Evolutionary conservation across 2,888 invertebrate genomes (phyloP).

Genomic region (Caradrina kadenii): DNA sequence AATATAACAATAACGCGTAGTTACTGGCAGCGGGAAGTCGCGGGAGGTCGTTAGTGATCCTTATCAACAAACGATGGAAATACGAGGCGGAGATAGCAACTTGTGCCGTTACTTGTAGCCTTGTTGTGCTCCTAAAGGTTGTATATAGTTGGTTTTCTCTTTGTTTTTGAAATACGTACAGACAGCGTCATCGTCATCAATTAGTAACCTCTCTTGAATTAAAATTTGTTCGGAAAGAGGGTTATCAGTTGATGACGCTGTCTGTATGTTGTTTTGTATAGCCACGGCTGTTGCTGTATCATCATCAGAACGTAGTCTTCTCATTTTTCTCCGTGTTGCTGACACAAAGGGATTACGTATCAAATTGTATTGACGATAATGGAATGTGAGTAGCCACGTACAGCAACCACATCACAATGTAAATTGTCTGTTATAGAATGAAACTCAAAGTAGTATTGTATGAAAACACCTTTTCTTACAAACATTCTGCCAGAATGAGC

Average conservation of each 20-base stretch:
- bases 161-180: neutral
- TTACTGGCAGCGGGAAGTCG: slow-evolving; percentile 10
- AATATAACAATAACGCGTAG: slow-evolving; percentile 51
- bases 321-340: too few relatives aligned
- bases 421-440: too few relatives aligned
- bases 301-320: too few relatives aligned
- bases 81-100: neutral
- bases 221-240: too few relatives aligned
- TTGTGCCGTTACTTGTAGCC: neutral
- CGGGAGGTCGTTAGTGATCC: slow-evolving; percentile 44
- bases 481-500: too few relatives aligned
- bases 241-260: too few relatives aligned
- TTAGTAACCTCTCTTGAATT: too few relatives aligned
- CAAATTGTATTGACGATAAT: neutral
- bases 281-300: too few relatives aligned
- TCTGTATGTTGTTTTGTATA: too few relatives aligned
- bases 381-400: neutral
- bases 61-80: slow-evolving; percentile 21
- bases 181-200: too few relatives aligned
- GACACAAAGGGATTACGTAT: too few relatives aligned
- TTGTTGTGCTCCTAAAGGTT: neutral
- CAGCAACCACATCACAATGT: neutral
- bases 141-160: too few relatives aligned
- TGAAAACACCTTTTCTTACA: neutral
- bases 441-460: neutral